Evolutionary conservation across 37 sponge, comb jelly and placozoan genomes (phyloP), one percentile per base, ranked within the genome.

Genomic region (Aplysina aerophoba): DNA sequence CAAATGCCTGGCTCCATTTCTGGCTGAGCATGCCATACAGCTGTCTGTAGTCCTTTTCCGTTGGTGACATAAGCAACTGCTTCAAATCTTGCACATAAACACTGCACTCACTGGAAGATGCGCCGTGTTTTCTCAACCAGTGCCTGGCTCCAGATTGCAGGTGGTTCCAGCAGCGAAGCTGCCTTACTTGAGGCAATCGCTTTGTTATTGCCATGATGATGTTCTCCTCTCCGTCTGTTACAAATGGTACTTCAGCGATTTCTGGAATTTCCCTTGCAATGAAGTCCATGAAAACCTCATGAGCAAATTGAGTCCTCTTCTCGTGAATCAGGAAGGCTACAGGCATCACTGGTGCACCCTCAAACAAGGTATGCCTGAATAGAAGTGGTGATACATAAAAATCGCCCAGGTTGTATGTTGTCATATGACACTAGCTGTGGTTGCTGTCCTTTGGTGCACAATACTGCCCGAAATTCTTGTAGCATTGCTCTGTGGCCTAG

Each of bases 121-220:
- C 12, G 22, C 44, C 44, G 38, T 73, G 75, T 31, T 73, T 39
- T 39, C 38, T 73, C 38, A 73, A 40, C 75, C 75, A 73, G 35
- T 73, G 31, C 38, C 75, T 14, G 44, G 44, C 75, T 14, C 39
- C 75, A 31, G 75, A 35, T 22, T 40, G 44, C 15, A 39, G 14
- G 44, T 73, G 75, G 35, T 73, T 73, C 75, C 75, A 73, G 75
- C 75, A 73, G 20, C 75, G 75, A 35, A 73, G 75, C 22, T 39
- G 75, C 11, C 22, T 39, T 21, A 73, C 38, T 22, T 39, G 44
- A 14, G 75, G 75, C 39, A 73, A 39, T 8, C 75, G 20, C 34
- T 73, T 30, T 20, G 39, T 17, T 40, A 73, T 73, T 12, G 75
- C 11, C 22, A 21, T 40, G 75, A 35, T 15, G 14, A 73, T 35